phyloP scores from a whole-genome alignment of 2,888 invertebrate species.

The Mimachlamys varia region DNA sequence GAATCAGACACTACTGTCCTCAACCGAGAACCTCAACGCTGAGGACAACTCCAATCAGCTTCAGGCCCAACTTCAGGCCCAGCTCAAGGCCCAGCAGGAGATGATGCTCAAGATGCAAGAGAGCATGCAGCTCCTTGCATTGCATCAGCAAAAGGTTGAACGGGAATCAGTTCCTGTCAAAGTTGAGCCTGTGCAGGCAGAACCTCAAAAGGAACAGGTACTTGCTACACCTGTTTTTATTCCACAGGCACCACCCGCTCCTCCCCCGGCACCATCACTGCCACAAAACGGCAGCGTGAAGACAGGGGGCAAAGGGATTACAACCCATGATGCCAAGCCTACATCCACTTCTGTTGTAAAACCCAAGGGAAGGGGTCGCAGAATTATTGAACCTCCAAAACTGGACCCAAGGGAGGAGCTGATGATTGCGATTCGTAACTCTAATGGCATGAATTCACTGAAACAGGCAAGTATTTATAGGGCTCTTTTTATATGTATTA shows the following conservation, averaged over 20 bases:
- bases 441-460: conserved; percentile 83
- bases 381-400: conserved; percentile 62
- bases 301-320: background rate
- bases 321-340: background rate
- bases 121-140: conserved; percentile 64
- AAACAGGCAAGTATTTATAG: conserved; percentile 68
- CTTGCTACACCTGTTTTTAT: conserved; percentile 13
- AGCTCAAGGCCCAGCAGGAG: conserved; percentile 71
- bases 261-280: conserved; percentile 51
- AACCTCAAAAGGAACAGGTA: conserved; percentile 43
- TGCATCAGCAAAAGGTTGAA: conserved; percentile 58
- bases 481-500: background rate
- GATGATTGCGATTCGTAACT: conserved; percentile 88
- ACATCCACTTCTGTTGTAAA: conserved; percentile 49
- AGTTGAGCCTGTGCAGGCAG: background rate
- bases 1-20: conserved; percentile 74
- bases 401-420: conserved; percentile 87
- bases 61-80: conserved; percentile 69
- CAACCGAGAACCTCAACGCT: conserved; percentile 49
- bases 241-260: conserved; percentile 50
- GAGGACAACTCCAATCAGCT: conserved; percentile 65
- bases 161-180: conserved; percentile 48
- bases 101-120: conserved; percentile 69
- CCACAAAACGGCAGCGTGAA: conserved; percentile 41
- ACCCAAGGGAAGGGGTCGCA: conserved; percentile 47